Evolutionary conservation across 64 coral and sea anemone species (phyloP).

Genomic region (Trachythela sp.): DNA sequence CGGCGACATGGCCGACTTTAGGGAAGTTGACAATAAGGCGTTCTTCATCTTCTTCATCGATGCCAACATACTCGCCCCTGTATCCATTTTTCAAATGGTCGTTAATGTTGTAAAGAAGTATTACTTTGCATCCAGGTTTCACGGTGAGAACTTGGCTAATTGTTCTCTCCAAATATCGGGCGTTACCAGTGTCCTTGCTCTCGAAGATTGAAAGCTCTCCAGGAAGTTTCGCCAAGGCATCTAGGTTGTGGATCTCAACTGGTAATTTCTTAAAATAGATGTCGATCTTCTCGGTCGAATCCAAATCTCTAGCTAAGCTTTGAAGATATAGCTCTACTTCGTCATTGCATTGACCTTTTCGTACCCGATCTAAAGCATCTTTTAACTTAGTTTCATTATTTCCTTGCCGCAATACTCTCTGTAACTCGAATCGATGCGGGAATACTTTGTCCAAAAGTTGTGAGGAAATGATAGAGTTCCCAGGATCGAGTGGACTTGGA

Average conservation of each 20-base stretch:
- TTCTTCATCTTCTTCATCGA: background rate
- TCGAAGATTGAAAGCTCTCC: too few species aligned
- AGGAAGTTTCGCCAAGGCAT: too few species aligned
- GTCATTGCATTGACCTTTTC: background rate
- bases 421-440: too few species aligned
- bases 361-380: background rate
- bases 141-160: background rate
- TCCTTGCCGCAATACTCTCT: background rate
- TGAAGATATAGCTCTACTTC: too few species aligned
- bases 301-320: too few species aligned
- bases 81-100: background rate
- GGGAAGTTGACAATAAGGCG: too few species aligned
- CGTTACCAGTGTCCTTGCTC: background rate
- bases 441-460: too few species aligned
- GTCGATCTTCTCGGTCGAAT: too few species aligned
- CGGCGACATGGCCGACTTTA: too few species aligned
- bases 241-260: too few species aligned
- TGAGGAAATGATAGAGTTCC: background rate
- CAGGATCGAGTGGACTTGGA: background rate
- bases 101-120: background rate
- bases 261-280: too few species aligned
- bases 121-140: background rate
- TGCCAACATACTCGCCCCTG: background rate
- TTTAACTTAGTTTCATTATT: background rate
- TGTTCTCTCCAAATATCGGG: background rate